phyloP scores from a whole-genome alignment of 2,113 vertebrate genomes.

The Xiphophorus hellerii region DNA sequence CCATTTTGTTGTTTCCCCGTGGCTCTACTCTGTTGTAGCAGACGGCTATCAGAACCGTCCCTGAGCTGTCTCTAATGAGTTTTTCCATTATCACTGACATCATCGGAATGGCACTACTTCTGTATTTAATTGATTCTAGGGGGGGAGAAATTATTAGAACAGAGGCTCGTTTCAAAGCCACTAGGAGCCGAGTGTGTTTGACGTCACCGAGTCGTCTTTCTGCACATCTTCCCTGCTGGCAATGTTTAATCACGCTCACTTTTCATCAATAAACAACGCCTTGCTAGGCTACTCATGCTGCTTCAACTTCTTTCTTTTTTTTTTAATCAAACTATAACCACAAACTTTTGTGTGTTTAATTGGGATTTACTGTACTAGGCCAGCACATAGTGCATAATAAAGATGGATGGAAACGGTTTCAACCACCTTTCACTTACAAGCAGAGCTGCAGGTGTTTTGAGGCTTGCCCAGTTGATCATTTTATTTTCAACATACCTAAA shows the following conservation, averaged over 20 bases:
- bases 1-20: conserved; percentile 63
- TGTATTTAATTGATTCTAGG: conserved; percentile 66
- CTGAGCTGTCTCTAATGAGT: conserved; percentile 60
- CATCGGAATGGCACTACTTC: conserved; percentile 53
- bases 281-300: background rate
- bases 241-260: background rate
- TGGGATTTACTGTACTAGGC: background rate
- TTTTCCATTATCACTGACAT: conserved; percentile 68
- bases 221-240: conserved; percentile 33
- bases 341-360: background rate
- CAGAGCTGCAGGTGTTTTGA: background rate
- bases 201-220: conserved; percentile 55
- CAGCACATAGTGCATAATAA: background rate
- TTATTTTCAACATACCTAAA: background rate
- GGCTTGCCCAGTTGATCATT: background rate
- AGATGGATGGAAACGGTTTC: background rate
- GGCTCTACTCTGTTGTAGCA: conserved; percentile 53
- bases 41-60: conserved; percentile 53
- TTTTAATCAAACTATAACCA: background rate
- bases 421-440: background rate
- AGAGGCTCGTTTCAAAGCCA: conserved; percentile 48
- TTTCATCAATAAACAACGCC: background rate
- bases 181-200: conserved; percentile 38
- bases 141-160: conserved; percentile 42
- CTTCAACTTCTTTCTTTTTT: background rate